Conservation (phyloP, 2,888 invertebrate species). For the Nomada fabriciana region DNA sequence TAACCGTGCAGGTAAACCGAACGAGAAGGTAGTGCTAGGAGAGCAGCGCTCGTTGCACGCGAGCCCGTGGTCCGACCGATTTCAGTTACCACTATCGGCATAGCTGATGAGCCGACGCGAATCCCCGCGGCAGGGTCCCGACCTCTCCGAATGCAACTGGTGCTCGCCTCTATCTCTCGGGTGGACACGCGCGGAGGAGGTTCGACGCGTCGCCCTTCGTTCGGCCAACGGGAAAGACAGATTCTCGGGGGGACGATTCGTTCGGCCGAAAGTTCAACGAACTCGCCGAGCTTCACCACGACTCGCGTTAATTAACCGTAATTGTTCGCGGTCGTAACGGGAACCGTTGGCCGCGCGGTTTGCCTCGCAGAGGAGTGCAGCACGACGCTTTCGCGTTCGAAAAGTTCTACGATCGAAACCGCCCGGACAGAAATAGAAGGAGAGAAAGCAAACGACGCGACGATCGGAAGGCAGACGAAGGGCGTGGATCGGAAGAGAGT, state of each 20-base stretch:
- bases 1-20: constrained; percentile 5
- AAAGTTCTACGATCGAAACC: background rate
- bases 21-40: background rate
- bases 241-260: constrained; percentile 5
- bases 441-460: background rate
- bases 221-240: background rate
- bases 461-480: constrained; percentile 8
- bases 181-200: too few relatives aligned
- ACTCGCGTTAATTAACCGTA: constrained; percentile 61
- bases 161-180: constrained; percentile 29
- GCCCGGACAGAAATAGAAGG: constrained; percentile 26
- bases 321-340: constrained; percentile 46
- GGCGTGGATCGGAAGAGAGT: background rate
- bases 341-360: background rate
- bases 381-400: background rate
- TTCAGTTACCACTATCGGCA: constrained; percentile 33
- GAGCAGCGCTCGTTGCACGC: constrained; percentile 5
- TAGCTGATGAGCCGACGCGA: constrained; percentile 15
- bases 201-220: background rate
- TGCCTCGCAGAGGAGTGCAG: too few relatives aligned
- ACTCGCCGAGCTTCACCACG: background rate
- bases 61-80: constrained; percentile 43
- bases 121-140: constrained; percentile 27
- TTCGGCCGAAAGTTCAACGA: constrained; percentile 40
- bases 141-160: constrained; percentile 54